Base-by-base conservation (phyloP, 2,113 vertebrate species). In the Cyprinodon brontotheroides region DNA sequence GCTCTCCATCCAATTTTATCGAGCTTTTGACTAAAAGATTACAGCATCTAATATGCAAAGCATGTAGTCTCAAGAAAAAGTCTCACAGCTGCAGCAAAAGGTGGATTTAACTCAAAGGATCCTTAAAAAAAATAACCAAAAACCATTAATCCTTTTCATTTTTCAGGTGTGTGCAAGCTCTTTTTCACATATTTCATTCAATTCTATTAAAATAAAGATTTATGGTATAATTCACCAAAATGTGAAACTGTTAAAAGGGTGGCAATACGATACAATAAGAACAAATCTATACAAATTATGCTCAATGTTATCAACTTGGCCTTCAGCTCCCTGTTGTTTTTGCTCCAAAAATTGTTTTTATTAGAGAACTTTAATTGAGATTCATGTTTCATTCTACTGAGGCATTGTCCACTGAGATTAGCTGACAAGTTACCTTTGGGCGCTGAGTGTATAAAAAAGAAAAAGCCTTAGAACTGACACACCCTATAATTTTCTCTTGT, bases 251-350 rank as follows among this genome's bases (percentile, higher is more conserved):
- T 53, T 13, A 1, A 17, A 53, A 17, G 17, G 50, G 50, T 7
- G 50, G 17, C 15, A 53, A 53, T 20, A 53, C 50, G 29, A 29
- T 29, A 29, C 29, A 29, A 29, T 29, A 29, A 29, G 82, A 82
- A 72, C 84, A 78, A 75, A 79, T 91, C 78, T 68, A 79, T 74
- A 82, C 72, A 75, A 43, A 70, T 81, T 14, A 79, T 36, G 41
- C 60, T 75, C 38, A 40, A 43, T 64, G 17, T 53, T 20, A 48
- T 36, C 41, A 68, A 41, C 48, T 17, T 50, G 29, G 4, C n/a
- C 17, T 59, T 14, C 11, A 38, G 60, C 70, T 45, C 14, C 2
- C n/a, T 40, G 41, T 60, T 69, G 59, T 45, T 41, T 66, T n/a
- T 17, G 8, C 40, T 64, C 0, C 62, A 7, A 13, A 53, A 53